Conservation (phyloP, 2,888 invertebrate species). For the Allolobophora icterica region DNA sequence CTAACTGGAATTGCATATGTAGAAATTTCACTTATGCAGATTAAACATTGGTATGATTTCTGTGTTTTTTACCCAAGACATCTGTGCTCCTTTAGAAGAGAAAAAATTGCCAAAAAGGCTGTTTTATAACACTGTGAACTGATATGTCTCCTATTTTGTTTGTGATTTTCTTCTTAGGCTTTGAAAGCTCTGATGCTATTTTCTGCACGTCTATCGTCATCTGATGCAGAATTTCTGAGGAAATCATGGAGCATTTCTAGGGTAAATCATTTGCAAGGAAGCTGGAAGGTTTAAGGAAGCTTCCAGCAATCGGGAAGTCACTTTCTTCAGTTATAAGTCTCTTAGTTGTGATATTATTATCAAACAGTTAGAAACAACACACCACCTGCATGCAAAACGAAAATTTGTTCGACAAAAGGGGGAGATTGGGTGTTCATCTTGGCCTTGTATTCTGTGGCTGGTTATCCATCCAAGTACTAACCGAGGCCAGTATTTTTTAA, state of each 20-base stretch:
- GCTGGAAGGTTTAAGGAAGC: not conserved
- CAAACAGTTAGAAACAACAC: not conserved
- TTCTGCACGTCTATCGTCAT: not conserved
- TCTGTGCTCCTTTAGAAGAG: not conserved
- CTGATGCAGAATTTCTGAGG: not conserved
- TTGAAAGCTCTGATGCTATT: not conserved
- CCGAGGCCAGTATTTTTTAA: not conserved
- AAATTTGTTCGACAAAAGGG: not conserved
- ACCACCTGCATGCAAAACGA: not conserved
- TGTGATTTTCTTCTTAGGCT: conserved; percentile 15
- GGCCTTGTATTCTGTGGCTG: not conserved
- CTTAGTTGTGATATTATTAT: not conserved
- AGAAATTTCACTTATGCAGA: too few relatives aligned
- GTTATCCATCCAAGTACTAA: not conserved
- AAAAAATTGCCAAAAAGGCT: not conserved
- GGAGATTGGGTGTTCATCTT: not conserved
- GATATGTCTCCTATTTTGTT: not conserved
- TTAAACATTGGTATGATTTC: too few relatives aligned
- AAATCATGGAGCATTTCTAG: conserved; percentile 15
- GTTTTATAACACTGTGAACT: not conserved
- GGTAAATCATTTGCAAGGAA: not conserved
- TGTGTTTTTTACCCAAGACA: not conserved
- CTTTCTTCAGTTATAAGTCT: not conserved
- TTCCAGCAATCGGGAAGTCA: not conserved
- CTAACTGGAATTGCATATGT: too few relatives aligned